Evolutionary conservation across 2,113 vertebrate genomes (phyloP), one percentile per base, ranked within the genome.

Genomic region (Ahaetulla prasina): DNA sequence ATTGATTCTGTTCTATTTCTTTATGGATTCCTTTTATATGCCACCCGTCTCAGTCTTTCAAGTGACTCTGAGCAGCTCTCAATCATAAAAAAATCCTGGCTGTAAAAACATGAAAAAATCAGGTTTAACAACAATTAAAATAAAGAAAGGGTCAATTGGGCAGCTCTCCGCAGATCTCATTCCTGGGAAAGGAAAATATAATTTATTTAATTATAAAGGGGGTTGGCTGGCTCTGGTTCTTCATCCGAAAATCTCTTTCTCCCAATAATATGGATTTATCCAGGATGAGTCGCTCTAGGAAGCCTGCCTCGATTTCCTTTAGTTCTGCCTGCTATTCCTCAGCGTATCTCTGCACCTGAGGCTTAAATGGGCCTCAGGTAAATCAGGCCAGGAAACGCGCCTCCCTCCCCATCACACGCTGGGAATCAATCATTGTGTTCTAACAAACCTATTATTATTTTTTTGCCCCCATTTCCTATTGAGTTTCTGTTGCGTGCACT

Each of bases 281-380:
- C 5, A 5, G 87, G 53, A 23, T 25, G 52, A 88, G n/a, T 55
- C 52, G 2, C 4, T 30, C 9, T 39, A 22, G 53, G 14, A 53
- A 97, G 96, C 92, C 53, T 97, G 94, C 91, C 74, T 91, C 94
- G 85, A 39, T 91, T 55, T 94, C 88, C 95, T 85, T 85, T 93
- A 91, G 92, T 92, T 87, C 47, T 89, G n/a, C 63, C 27, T 74
- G 91, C 88, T n/a, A 23, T 94, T 93, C 93, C 95, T 94, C 55
- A 23, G 1, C 96, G 95, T 94, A 91, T 96, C 94, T 93, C 94
- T 88, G 87, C 93, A 92, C 95, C 95, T 96, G 95, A 94, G 92
- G 95, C 96, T 94, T 94, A 94, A 96, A 94, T 97, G 97, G 95
- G 98, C 95, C 96, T 95, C 96, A 96, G 97, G 96, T 97, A 97